Percentiles rank a stretch among this genome's conserved stretches.
Evolutionary conservation across 2,113 vertebrate genomes (phyloP).

Genomic region (Phaethornis superciliosus): DNA sequence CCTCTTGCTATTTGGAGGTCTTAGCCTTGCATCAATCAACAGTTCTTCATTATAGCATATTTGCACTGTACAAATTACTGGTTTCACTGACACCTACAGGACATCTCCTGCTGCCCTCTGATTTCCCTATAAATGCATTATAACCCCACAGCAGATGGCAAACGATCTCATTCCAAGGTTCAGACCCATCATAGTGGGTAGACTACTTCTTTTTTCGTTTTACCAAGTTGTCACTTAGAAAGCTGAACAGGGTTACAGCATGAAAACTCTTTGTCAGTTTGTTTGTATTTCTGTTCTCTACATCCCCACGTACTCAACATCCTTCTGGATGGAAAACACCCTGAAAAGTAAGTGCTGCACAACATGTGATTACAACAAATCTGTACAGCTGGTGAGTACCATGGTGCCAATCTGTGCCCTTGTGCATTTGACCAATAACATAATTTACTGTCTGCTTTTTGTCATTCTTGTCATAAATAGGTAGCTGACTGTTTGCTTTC

Average conservation of each 20-base stretch:
- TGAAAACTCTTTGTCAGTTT: background rate
- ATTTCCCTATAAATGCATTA: background rate
- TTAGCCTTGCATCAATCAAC: background rate
- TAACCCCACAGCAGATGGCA: background rate
- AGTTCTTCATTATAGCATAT: background rate
- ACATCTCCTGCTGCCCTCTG: background rate
- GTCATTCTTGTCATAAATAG: background rate
- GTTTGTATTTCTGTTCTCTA: background rate
- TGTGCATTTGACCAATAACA: background rate
- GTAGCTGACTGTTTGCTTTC: background rate
- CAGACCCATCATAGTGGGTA: background rate
- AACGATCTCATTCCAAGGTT: background rate
- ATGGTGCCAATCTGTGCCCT: background rate
- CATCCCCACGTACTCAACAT: background rate
- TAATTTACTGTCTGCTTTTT: background rate
- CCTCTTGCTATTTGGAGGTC: background rate
- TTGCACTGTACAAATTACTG: background rate
- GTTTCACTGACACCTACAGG: background rate
- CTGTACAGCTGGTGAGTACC: background rate
- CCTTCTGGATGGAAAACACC: background rate
- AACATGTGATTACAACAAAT: background rate
- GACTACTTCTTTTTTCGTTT: background rate
- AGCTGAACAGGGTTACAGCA: background rate
- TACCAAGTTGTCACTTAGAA: background rate
- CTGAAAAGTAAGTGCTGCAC: background rate